Percentiles rank a stretch among this genome's conserved stretches.
phyloP scores from a whole-genome alignment of 2,888 invertebrate genomes.

The Mythimna vitellina region DNA sequence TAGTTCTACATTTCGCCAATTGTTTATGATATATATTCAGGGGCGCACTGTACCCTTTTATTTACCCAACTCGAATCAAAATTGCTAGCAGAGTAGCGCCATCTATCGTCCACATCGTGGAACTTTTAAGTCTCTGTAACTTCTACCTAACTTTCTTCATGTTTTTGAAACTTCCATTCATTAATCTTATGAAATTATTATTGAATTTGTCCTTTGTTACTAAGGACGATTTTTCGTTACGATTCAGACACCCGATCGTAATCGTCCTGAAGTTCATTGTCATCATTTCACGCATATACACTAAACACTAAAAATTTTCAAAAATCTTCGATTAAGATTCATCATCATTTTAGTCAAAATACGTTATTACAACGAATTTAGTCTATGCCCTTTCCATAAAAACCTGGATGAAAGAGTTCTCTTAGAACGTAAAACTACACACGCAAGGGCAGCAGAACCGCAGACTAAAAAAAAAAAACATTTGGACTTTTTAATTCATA shows the following conservation, averaged over 20 bases:
- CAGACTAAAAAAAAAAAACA: neutral
- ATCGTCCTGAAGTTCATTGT: neutral
- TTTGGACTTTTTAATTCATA: slow-evolving; percentile 1
- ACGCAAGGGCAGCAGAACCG: no score
- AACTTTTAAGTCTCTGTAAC: neutral
- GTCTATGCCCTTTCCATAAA: neutral
- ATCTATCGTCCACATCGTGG: slow-evolving; percentile 1
- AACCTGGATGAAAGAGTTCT: neutral
- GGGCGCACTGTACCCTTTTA: neutral
- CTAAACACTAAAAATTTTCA: neutral
- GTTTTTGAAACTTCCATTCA: no score
- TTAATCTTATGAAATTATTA: neutral
- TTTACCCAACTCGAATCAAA: neutral
- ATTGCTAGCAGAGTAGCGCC: slow-evolving; percentile 11
- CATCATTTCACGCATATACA: no score
- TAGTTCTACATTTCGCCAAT: neutral
- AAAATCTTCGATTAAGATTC: neutral
- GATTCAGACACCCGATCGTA: neutral
- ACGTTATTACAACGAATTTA: neutral
- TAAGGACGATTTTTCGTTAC: neutral
- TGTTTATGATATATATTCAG: neutral
- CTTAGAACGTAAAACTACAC: neutral
- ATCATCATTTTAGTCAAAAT: no score
- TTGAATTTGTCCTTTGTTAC: neutral
- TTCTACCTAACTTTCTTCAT: no score